phyloP scores from a whole-genome alignment of 1,140 invertebrate species.

The Apis dorsata region DNA sequence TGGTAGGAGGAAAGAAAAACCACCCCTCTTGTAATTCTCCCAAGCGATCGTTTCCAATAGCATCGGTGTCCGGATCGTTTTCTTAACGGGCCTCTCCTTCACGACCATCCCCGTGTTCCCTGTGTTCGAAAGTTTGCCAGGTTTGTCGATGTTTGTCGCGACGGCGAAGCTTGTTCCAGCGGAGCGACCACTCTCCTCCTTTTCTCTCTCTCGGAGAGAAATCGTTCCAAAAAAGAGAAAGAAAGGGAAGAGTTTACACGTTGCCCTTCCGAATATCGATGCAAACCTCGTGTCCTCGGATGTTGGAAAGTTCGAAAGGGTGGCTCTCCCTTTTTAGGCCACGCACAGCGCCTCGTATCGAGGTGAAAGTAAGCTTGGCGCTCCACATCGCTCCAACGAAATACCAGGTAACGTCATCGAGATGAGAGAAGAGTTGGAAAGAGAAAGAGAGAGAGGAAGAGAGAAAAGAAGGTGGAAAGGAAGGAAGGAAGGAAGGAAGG shows the following conservation, averaged over 20 bases:
- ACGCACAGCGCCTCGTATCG: too few relatives aligned
- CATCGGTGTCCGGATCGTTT: constrained; percentile 12
- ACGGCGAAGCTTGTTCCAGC: not conserved
- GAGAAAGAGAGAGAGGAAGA: not conserved
- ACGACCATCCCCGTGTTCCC: not conserved
- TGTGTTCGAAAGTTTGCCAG: constrained; percentile 11
- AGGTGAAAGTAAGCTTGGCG: too few relatives aligned
- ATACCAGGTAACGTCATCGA: too few relatives aligned
- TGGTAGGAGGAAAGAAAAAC: not conserved
- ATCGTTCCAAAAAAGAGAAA: not conserved
- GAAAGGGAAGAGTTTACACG: too few relatives aligned
- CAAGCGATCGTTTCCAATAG: not conserved
- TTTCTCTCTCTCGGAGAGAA: not conserved
- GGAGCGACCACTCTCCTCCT: not conserved
- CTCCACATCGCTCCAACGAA: too few relatives aligned
- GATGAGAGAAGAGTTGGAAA: not conserved
- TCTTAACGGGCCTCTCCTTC: not conserved
- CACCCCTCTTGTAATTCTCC: not conserved
- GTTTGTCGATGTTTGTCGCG: constrained; percentile 1
- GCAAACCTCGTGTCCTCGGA: not conserved
- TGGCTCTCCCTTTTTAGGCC: too few relatives aligned
- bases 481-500: not conserved
- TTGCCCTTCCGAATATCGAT: too few relatives aligned
- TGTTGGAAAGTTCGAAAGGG: too few relatives aligned
- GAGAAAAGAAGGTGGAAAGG: not conserved